Evolutionary conservation across 2,797 vertebrate genomes (phyloP), one percentile per base, ranked within the genome.

Genomic region (Babyrousa celebensis): DNA sequence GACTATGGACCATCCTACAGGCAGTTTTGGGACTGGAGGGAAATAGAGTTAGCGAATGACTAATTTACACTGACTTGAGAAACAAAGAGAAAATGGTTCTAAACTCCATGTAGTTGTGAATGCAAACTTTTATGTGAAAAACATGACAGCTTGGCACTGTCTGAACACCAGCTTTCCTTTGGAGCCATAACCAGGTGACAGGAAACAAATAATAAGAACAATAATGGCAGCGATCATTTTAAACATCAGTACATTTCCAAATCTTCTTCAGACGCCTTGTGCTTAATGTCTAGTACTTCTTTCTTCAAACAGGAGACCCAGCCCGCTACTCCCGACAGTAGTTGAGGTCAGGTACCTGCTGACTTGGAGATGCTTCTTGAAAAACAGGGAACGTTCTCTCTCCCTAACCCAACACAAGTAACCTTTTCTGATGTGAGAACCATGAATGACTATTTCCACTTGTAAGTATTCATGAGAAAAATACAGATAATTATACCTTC

Each of bases 111-210:
- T 54, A 40, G 60, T 74, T 60, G 84, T 12, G 6, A 89, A 87
- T 23, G 29, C 3, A 43, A 14, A 70, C n/a, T 84, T 89, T 58
- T 84, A 65, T 21, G 43, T 79, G 52, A 92, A 83, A 52, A 11
- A 25, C 9, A 3, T 63, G 62, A 43, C 14, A n/a, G 9, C 43
- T n/a, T 7, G 18, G 0, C 0, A 25, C 9, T 36, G 12, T 88
- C 82, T 91, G 78, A 83, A 75, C 32, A 12, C 9, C 43, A 48
- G n/a, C 43, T 91, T 93, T 79, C 1, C 21, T 85, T 89, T 71
- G 40, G 10, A 82, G 14, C 29, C 52, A 6, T 85, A 56, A 52
- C 2, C 7, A 72, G n/a, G 12, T 85, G 29, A 88, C 36, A 67
- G 3, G 29, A 68, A 65, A 72, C 70, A 77, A 9, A 29, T 58